These are phyloP conservation scores for Brachionus calyciflorus DNA, from an alignment of 1,140 invertebrate species.

Conservation along the genomic window DNA sequence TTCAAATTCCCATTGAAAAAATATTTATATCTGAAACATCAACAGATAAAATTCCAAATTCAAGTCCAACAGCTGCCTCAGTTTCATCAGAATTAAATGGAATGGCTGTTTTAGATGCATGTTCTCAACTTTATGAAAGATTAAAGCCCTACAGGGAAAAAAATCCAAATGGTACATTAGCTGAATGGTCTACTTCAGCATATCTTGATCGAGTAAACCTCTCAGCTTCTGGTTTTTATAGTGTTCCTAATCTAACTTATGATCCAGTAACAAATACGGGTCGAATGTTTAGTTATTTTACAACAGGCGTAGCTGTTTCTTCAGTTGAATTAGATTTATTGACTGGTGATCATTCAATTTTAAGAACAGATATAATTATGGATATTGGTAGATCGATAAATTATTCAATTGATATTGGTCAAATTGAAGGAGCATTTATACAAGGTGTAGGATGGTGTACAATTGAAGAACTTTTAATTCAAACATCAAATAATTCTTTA, in stretches of 20 bases:
- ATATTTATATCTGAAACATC: conserved; percentile 84
- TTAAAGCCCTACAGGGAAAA: conserved; percentile 5
- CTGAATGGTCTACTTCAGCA: conserved; percentile 38
- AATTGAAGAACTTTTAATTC: conserved; percentile 81
- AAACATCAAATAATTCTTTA: conserved; percentile 71
- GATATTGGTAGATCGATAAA: conserved; percentile 87
- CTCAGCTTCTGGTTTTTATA: conserved; percentile 13
- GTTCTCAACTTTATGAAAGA: conserved; percentile 29
- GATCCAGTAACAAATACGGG: not conserved
- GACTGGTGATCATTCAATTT: conserved; percentile 64
- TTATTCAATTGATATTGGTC: conserved; percentile 90
- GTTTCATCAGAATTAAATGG: conserved; percentile 87
- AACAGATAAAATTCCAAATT: conserved; percentile 91
- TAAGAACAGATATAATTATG: conserved; percentile 89
- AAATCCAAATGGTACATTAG: conserved; percentile 29
- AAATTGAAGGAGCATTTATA: conserved; percentile 87
- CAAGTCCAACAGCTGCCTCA: conserved; percentile 85
- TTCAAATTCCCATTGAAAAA: conserved; percentile 71
- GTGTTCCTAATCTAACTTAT: not conserved
- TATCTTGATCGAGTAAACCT: conserved; percentile 16
- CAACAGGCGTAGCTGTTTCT: conserved; percentile 54
- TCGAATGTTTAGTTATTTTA: conserved; percentile 30
- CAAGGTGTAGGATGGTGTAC: conserved; percentile 86
- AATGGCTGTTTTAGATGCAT: conserved; percentile 71
- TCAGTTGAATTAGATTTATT: conserved; percentile 64